These are phyloP conservation scores for Heptranchias perlo DNA, from an alignment of 2,113 vertebrate species.

Conservation along the genomic window DNA sequence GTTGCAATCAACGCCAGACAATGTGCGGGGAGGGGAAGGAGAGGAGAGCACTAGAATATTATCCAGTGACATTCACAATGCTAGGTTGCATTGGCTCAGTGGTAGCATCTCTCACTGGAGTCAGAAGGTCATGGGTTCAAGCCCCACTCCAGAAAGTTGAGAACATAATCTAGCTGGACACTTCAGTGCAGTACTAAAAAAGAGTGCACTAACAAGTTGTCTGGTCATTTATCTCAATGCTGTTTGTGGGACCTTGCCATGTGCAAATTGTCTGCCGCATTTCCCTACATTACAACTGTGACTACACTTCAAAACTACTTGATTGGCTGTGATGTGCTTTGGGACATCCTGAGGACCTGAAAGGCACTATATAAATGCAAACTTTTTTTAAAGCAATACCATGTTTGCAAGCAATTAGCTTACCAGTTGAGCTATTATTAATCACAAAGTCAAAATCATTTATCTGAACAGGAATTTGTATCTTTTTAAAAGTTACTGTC, in stretches of 20 bases:
- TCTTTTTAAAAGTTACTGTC: background rate
- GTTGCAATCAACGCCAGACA: background rate
- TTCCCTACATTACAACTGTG: background rate
- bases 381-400: background rate
- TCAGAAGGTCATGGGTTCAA: background rate
- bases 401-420: background rate
- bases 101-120: background rate
- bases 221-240: background rate
- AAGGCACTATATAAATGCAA: background rate
- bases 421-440: background rate
- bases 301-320: background rate
- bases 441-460: background rate
- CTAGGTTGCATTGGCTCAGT: background rate
- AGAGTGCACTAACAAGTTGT: background rate
- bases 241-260: background rate
- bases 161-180: background rate
- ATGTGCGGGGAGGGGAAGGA: background rate
- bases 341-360: background rate
- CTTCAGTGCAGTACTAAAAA: too few relatives aligned
- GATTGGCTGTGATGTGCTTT: too few relatives aligned
- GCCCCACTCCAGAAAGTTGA: background rate
- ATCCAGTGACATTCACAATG: background rate
- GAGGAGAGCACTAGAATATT: background rate
- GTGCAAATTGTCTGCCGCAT: background rate
- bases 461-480: background rate